Conservation (phyloP, 2,113 vertebrate species). For the Tragulus kanchil region DNA sequence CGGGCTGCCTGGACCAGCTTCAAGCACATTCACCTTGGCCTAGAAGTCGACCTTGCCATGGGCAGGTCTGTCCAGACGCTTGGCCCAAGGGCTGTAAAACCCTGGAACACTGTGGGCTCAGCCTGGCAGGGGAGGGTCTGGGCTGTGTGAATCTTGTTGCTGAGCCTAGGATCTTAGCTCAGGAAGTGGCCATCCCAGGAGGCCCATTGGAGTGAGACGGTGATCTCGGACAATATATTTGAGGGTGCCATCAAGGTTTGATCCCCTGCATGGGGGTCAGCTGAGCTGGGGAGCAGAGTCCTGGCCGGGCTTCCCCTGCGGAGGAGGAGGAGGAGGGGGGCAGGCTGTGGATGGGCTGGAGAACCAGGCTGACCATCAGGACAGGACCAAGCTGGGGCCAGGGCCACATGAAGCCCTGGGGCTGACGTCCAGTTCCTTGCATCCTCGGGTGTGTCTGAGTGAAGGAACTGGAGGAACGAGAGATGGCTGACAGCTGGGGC, state of each 20-base stretch:
- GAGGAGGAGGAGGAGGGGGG: too few relatives aligned
- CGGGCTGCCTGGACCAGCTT: background rate
- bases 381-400: rapidly evolving
- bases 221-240: background rate
- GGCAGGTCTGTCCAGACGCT: background rate
- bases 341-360: background rate
- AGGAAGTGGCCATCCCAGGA: background rate
- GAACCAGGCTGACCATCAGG: background rate
- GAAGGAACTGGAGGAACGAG: background rate
- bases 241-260: background rate
- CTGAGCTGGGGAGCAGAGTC: background rate
- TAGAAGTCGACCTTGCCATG: background rate
- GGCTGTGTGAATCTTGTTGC: background rate
- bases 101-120: background rate
- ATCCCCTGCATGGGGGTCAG: background rate
- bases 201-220: background rate
- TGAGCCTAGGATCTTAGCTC: background rate
- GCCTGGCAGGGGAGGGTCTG: too few relatives aligned
- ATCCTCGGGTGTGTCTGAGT: background rate
- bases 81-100: background rate
- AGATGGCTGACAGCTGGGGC: too few relatives aligned
- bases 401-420: rapidly evolving
- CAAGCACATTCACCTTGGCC: background rate
- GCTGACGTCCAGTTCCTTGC: background rate
- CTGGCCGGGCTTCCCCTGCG: background rate